Base-by-base conservation (phyloP, 2,113 vertebrate species). In the Indri indri region DNA sequence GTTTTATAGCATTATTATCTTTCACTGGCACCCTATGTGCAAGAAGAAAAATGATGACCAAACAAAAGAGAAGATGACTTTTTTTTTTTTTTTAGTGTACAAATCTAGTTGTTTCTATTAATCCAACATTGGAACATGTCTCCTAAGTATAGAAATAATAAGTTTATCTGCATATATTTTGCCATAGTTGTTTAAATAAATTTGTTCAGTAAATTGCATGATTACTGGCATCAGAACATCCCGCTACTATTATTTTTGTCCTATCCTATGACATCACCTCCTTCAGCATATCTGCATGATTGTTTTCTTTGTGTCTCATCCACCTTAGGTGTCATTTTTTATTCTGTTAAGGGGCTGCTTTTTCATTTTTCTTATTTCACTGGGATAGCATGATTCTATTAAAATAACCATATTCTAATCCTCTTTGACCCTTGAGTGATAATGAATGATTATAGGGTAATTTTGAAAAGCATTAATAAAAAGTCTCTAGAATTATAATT, bases 1-100 rank as follows among this genome's bases (percentile, higher is more conserved):
- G 40, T 91, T 97, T 96, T 95, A 95, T 18, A 73, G 84, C 74
- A 57, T 83, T 86, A 90, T 96, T 97, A 86, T 91, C 40, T 96
- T 92, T 91, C 88, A 88, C 20, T 40, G 8, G 1, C 8, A 32
- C 25, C 92, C 50, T 22, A 2, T 16, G 20, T 57, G 14, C 61
- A 87, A 90, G 86, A 95, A 91, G 45, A 92, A 94, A 59, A 98
- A 94, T 57, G 22, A 96, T 12, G 7, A 5, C 3, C 63, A 63
- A 17, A 82, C 57, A 37, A 22, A 94, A 83, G 4, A 71, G 59
- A 47, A 84, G 40, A 3, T 14, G 89, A 37, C 9, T 4, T 91
- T 88, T 84, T 34, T 77, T 76, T 91, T 63, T 81, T 54, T 23
- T 45, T 76, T 81, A 94, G 65, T 85, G 6, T 68, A 17, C 11